Percentiles rank a stretch among this genome's conserved stretches.
phyloP scores from a whole-genome alignment of 2,113 vertebrate species.

The rabbit (Oryctolagus cuniculus) region mOryCun1.1 NC_091434.1:61221501-61222000 shows the following conservation, averaged over 20 bases:
- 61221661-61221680: constrained; percentile 39
- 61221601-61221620: not conserved
- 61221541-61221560: constrained; percentile 37
- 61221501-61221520: constrained; percentile 51
- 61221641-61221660: constrained; percentile 33
- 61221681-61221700: constrained; percentile 29
- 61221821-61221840: constrained; percentile 17
- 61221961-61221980: not conserved
- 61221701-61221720: constrained; percentile 44
- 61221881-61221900: not conserved
- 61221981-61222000: constrained; percentile 60
- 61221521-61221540: constrained; percentile 54
- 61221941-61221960: constrained; percentile 22
- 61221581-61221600: constrained; percentile 3
- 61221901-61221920: constrained; percentile 35
- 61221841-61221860: constrained; percentile 49
- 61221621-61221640: constrained; percentile 30
- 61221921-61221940: not conserved
- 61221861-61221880: constrained; percentile 54
- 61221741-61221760: not conserved
- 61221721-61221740: not conserved
- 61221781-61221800: constrained; percentile 70
- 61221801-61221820: constrained; percentile 8
- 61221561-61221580: constrained; percentile 64
- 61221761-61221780: constrained; percentile 46